Percentiles rank a stretch among this genome's conserved stretches.
These are phyloP conservation scores for Thripadectes ignobilis DNA, from an alignment of 2,797 vertebrate genomes.

Conservation along the genomic window DNA sequence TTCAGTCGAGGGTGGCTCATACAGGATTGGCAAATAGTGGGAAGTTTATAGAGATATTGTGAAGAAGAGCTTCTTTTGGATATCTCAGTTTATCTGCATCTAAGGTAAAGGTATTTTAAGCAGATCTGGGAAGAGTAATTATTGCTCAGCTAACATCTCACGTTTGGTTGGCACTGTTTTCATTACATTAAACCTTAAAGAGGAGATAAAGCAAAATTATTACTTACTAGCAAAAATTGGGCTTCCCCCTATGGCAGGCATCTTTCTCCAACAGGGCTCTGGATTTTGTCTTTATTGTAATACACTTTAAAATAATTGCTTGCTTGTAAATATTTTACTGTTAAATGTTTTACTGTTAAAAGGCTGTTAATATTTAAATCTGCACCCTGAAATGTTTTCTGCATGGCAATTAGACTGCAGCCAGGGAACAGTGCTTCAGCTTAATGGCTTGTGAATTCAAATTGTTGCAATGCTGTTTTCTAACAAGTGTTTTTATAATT, in stretches of 20 bases:
- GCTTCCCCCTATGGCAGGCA: not conserved
- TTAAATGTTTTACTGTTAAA: not conserved
- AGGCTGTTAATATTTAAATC: conserved; percentile 24
- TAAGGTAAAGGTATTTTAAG: not conserved
- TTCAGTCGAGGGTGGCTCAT: not conserved
- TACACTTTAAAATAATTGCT: not conserved
- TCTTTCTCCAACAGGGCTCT: not conserved
- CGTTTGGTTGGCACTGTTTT: not conserved
- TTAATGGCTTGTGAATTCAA: not conserved
- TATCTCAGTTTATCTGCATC: not conserved
- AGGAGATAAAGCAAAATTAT: not conserved
- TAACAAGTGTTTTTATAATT: not conserved
- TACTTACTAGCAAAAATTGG: not conserved
- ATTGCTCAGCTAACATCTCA: not conserved
- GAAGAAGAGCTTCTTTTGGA: not conserved
- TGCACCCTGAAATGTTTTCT: not conserved
- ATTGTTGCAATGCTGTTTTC: not conserved
- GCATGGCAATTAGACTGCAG: not conserved
- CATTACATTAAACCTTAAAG: not conserved
- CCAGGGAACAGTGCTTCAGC: not conserved
- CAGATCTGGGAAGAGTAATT: not conserved
- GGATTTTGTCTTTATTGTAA: not conserved
- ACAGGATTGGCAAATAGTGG: not conserved
- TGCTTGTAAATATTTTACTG: conserved; percentile 20
- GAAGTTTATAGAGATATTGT: not conserved